Percentiles rank a stretch among this genome's conserved stretches.
phyloP scores from a whole-genome alignment of 2,797 vertebrate genomes.

The Choloepus didactylus region DNA sequence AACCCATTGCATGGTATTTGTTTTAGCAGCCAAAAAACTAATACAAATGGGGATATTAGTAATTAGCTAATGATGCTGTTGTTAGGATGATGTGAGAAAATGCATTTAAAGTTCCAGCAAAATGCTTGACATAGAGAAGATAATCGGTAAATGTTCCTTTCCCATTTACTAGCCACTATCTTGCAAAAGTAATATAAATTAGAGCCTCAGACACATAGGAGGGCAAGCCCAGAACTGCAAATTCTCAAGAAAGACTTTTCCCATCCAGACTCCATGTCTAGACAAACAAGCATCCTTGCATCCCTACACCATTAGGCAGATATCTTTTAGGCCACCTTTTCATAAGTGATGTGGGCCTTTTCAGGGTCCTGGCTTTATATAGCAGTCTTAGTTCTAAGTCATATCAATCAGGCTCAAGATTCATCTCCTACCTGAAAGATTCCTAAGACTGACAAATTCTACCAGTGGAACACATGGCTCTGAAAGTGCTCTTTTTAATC shows the following conservation, averaged over 20 bases:
- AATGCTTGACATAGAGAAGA: background rate
- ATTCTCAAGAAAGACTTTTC: background rate
- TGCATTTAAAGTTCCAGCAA: background rate
- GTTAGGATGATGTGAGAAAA: background rate
- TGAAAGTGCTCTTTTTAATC: background rate
- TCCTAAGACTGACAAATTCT: conserved; percentile 18
- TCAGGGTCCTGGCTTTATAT: background rate
- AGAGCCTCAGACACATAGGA: background rate
- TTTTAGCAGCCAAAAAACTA: background rate
- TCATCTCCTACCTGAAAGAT: background rate
- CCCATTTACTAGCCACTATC: background rate
- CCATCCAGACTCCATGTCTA: background rate
- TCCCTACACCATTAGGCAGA: background rate
- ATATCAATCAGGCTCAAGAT: background rate
- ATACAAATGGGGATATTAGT: background rate
- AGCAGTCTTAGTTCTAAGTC: background rate
- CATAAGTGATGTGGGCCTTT: background rate
- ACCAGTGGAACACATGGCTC: conserved; percentile 14
- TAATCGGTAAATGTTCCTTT: background rate
- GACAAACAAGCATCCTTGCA: background rate
- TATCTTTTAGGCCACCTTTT: background rate
- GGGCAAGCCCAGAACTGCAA: background rate
- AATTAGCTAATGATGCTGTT: background rate
- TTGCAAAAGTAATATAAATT: background rate
- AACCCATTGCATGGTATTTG: too few relatives aligned